Evolutionary conservation across 2,113 vertebrate genomes (phyloP).

Genomic region (Coryphaenoides rupestris): DNA sequence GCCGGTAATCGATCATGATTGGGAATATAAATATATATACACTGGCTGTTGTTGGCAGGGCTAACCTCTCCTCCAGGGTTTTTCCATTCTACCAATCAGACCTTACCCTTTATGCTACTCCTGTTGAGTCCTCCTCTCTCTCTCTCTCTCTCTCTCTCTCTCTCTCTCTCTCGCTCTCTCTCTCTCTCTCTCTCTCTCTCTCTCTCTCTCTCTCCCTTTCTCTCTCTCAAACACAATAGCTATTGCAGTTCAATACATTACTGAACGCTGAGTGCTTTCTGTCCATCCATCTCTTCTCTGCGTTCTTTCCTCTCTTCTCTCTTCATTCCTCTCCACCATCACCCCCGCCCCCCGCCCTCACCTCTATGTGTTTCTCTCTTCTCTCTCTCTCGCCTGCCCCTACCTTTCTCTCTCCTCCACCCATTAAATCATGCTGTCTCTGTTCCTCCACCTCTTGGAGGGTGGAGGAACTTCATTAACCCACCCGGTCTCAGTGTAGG

Average conservation of each 20-base stretch:
- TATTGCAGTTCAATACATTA: conserved; percentile 22
- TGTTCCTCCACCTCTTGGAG: conserved; percentile 49
- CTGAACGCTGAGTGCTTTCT: conserved; percentile 40
- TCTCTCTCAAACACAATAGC: conserved; percentile 11
- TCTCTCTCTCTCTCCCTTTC: conserved; percentile 12
- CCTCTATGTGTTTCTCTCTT: background rate
- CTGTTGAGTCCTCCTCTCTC: background rate
- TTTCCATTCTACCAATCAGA: conserved; percentile 3
- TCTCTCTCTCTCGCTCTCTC: conserved; percentile 9
- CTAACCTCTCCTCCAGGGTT: too few relatives aligned
- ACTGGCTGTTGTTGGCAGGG: background rate
- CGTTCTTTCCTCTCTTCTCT: conserved; percentile 2
- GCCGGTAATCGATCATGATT: background rate
- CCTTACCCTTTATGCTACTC: conserved; percentile 36
- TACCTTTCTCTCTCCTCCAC: conserved; percentile 16
- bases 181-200: background rate
- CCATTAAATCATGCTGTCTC: background rate
- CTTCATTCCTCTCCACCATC: conserved; percentile 18
- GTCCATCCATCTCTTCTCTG: background rate
- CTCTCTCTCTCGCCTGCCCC: conserved; percentile 1
- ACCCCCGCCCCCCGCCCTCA: conserved; percentile 4
- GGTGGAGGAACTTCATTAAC: conserved; percentile 64
- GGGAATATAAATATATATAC: background rate
- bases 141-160: conserved; percentile 12
- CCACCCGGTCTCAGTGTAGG: conserved; percentile 35